Percentiles rank a stretch among this genome's conserved stretches.
Evolutionary conservation across 2,113 vertebrate genomes (phyloP).

Genomic region (Pseudorectes ferrugineus): DNA sequence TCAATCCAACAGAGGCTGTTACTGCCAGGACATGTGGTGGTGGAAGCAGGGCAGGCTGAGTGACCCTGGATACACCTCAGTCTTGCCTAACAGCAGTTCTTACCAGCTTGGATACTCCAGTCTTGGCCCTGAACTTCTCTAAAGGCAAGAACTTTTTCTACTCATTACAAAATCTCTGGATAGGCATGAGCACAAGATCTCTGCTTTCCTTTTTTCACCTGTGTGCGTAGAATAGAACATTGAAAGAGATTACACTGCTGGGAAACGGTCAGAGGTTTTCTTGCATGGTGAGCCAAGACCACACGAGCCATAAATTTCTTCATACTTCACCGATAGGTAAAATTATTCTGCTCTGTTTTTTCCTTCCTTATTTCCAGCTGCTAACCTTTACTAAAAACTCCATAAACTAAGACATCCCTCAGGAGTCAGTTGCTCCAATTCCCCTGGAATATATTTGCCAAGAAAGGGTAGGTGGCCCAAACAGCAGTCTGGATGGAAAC

Average conservation of each 20-base stretch:
- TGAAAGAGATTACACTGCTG: not conserved
- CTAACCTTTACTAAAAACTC: not conserved
- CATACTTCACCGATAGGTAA: not conserved
- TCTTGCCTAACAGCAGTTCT: rapidly evolving
- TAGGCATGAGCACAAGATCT: not conserved
- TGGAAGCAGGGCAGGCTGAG: not conserved
- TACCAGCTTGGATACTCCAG: no score
- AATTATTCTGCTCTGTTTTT: not conserved
- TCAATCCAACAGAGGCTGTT: not conserved
- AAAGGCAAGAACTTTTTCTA: not conserved
- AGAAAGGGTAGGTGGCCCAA: not conserved
- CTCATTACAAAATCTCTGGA: not conserved
- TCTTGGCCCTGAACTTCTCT: not conserved
- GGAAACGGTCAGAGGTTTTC: not conserved
- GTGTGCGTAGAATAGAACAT: not conserved
- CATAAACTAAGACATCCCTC: not conserved
- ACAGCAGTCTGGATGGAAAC: not conserved
- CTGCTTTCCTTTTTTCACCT: not conserved
- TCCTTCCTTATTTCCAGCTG: not conserved
- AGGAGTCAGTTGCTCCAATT: not conserved
- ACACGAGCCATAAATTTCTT: not conserved
- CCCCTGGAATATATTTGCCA: not conserved
- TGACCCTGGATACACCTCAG: not conserved
- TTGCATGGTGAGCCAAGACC: not conserved
- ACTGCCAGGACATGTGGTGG: not conserved